Conservation (phyloP, 2,888 invertebrate species). For the Tortricodes alternella region DNA sequence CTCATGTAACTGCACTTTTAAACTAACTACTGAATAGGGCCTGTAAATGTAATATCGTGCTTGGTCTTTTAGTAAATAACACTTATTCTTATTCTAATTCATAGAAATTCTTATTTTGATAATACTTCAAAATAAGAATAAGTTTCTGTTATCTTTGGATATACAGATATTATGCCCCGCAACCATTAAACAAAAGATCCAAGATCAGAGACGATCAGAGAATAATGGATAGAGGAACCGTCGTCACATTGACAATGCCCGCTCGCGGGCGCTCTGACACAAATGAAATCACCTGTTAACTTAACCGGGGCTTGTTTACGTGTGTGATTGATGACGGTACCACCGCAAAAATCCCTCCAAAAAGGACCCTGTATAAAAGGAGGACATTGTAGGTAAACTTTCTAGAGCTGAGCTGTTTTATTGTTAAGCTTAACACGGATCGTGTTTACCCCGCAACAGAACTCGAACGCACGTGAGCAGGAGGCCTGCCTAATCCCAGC, state of each 20-base stretch:
- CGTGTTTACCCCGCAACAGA: conserved; percentile 51
- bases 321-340: conserved; percentile 49
- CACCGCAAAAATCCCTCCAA: conserved; percentile 27
- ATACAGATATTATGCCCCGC: not conserved
- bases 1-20: no score
- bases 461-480: conserved; percentile 44
- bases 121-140: no score
- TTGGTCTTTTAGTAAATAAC: no score
- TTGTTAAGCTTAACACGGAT: conserved; percentile 55
- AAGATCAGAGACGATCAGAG: conserved; percentile 30
- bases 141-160: not conserved
- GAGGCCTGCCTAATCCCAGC: conserved; percentile 50
- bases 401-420: conserved; percentile 48
- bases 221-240: conserved; percentile 37
- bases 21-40: no score
- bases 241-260: conserved; percentile 43
- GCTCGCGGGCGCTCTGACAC: conserved; percentile 36
- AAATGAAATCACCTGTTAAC: conserved; percentile 48
- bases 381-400: conserved; percentile 38
- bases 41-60: no score
- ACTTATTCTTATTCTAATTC: no score
- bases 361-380: conserved; percentile 27
- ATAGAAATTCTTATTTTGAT: no score
- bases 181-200: conserved; percentile 29
- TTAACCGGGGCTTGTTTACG: conserved; percentile 38